phyloP scores from a whole-genome alignment of 2,797 vertebrate species.

The Sebastes reedi region DNA sequence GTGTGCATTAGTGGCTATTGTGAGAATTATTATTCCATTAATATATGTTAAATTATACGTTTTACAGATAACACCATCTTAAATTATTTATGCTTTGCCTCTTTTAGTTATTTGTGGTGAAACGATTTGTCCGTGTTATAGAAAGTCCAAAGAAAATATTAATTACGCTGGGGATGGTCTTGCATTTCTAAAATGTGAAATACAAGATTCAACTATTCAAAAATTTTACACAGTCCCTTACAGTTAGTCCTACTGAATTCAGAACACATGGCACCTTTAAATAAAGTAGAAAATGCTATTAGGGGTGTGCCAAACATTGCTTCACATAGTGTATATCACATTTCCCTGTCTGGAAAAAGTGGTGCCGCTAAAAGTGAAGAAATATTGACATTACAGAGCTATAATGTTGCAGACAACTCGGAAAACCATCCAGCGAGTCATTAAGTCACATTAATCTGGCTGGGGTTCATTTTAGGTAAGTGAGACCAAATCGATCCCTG shows the following conservation, averaged over 20 bases:
- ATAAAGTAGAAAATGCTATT: neutral
- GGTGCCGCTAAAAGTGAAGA: slow-evolving; percentile 18
- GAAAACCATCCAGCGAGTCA: slow-evolving; percentile 37
- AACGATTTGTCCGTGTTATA: neutral
- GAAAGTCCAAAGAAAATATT: neutral
- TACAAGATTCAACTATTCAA: neutral
- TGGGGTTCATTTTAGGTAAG: slow-evolving; percentile 48
- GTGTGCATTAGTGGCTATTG: neutral
- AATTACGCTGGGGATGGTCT: neutral
- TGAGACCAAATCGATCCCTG: slow-evolving; percentile 67
- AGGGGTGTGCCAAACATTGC: neutral
- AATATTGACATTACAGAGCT: slow-evolving; percentile 28
- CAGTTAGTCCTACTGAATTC: neutral
- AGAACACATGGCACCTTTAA: neutral
- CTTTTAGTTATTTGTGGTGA: neutral
- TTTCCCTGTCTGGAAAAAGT: slow-evolving; percentile 10
- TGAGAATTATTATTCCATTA: neutral
- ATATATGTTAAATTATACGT: neutral
- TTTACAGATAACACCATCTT: neutral
- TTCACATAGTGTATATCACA: slow-evolving; percentile 4
- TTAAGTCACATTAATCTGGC: slow-evolving; percentile 52
- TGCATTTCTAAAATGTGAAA: neutral
- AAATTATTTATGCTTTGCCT: neutral
- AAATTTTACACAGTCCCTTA: neutral
- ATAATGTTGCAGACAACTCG: slow-evolving; percentile 26